These are phyloP conservation scores for Amblyraja radiata DNA, from an alignment of 2,797 vertebrate species.

Conservation along the genomic window DNA sequence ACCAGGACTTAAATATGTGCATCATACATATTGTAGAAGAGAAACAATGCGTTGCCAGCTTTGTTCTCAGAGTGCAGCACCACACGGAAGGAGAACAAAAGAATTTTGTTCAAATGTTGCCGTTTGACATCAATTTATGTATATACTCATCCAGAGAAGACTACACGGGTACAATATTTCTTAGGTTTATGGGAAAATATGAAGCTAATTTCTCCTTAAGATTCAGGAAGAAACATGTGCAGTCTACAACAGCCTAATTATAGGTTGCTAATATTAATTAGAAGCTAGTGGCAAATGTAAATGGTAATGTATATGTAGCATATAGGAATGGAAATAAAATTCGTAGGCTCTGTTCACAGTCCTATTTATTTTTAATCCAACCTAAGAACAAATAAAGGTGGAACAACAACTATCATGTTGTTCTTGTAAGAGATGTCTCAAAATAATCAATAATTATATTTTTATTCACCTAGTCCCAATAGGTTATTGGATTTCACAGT, in stretches of 20 bases:
- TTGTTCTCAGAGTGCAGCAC: neutral
- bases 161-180: neutral
- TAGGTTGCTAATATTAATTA: neutral
- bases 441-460: neutral
- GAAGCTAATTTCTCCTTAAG: neutral
- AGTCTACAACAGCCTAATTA: neutral
- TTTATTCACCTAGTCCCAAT: neutral
- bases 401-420: neutral
- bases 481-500: neutral
- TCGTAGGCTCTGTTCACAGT: neutral
- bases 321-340: neutral
- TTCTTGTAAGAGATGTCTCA: neutral
- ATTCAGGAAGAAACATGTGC: neutral
- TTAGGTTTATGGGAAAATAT: neutral
- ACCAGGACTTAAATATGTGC: slow-evolving; percentile 19
- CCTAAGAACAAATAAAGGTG: neutral
- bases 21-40: slow-evolving; percentile 31
- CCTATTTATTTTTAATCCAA: neutral
- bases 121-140: neutral
- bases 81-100: slow-evolving; percentile 21
- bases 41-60: slow-evolving; percentile 8
- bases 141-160: neutral
- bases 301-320: neutral
- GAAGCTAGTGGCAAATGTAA: neutral
- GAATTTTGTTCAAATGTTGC: neutral